A percentile compares a stretch with the other conserved stretches of the same genome.
Conservation (phyloP, 92 coral and sea anemone species). For the Plumapathes pennacea region DNA sequence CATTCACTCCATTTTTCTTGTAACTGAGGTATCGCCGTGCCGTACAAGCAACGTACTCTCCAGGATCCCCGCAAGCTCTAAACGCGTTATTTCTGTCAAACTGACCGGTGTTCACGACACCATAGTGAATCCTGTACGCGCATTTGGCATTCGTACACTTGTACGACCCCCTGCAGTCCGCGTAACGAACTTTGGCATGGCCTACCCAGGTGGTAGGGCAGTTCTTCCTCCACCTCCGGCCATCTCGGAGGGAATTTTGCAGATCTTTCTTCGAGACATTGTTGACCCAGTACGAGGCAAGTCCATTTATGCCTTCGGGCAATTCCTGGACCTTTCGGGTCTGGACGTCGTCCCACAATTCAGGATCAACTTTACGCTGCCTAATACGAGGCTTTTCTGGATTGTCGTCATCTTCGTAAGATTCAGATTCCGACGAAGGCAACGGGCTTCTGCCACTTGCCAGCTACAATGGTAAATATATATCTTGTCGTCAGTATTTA, state of each 20-base stretch:
- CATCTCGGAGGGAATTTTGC: conserved; percentile 38
- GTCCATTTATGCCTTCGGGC: conserved; percentile 45
- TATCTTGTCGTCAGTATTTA: too few relatives aligned
- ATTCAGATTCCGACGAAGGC: too few relatives aligned
- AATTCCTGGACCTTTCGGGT: conserved; percentile 21
- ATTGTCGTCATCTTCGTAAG: too few relatives aligned
- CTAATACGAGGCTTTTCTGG: too few relatives aligned
- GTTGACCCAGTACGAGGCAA: conserved; percentile 22
- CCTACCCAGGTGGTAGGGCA: conserved; percentile 45
- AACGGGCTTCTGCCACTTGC: too few relatives aligned
- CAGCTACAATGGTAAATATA: too few relatives aligned
- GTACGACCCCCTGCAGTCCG: conserved; percentile 63
- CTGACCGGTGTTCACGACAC: conserved; percentile 51
- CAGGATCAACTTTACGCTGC: conserved; percentile 37
- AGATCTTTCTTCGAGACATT: conserved; percentile 2
- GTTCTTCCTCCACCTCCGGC: conserved; percentile 62
- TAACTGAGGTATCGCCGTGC: conserved; percentile 47
- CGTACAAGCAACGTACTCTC: conserved; percentile 36
- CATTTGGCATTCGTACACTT: conserved; percentile 42
- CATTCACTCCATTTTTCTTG: conserved; percentile 11
- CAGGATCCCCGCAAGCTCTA: conserved; percentile 15
- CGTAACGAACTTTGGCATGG: conserved; percentile 36
- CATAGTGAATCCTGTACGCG: conserved; percentile 40
- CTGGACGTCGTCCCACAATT: conserved; percentile 29
- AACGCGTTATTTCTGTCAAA: conserved; percentile 35